phyloP scores from a whole-genome alignment of 2,888 invertebrate genomes.

The Spicauda simplicius region DNA sequence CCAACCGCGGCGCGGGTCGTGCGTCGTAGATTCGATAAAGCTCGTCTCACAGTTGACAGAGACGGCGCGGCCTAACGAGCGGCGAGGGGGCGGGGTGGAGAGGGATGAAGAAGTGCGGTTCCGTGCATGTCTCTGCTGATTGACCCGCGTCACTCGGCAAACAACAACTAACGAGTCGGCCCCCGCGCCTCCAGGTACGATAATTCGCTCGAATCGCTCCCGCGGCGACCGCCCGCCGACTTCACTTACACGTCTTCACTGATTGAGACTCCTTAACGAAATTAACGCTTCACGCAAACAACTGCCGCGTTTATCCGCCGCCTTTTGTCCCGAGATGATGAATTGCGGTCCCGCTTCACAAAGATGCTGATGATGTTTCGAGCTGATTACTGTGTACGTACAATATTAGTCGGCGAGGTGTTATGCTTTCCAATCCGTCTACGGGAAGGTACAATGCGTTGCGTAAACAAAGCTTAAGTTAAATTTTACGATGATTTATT shows the following conservation, averaged over 20 bases:
- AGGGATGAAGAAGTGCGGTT: conserved; percentile 82
- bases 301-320: conserved; percentile 68
- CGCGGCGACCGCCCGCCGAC: conserved; percentile 71
- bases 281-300: conserved; percentile 82
- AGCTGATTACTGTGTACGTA: conserved; percentile 76
- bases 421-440: conserved; percentile 51
- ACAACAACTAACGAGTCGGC: conserved; percentile 84
- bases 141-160: conserved; percentile 85
- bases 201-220: conserved; percentile 75
- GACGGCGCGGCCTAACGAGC: conserved; percentile 80
- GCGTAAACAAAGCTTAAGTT: conserved; percentile 67
- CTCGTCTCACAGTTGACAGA: conserved; percentile 83
- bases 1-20: conserved; percentile 80
- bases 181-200: conserved; percentile 80
- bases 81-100: conserved; percentile 55
- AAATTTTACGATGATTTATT: conserved; percentile 74
- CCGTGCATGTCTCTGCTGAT: conserved; percentile 85
- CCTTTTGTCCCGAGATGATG: conserved; percentile 82
- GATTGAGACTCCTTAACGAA: conserved; percentile 83
- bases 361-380: conserved; percentile 76
- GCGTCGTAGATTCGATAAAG: conserved; percentile 85
- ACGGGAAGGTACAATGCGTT: conserved; percentile 52
- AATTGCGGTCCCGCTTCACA: conserved; percentile 76
- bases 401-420: conserved; percentile 66
- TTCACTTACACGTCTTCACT: conserved; percentile 74